Conservation (phyloP, 1,140 invertebrate genomes). For the Oryzaephilus surinamensis region DNA sequence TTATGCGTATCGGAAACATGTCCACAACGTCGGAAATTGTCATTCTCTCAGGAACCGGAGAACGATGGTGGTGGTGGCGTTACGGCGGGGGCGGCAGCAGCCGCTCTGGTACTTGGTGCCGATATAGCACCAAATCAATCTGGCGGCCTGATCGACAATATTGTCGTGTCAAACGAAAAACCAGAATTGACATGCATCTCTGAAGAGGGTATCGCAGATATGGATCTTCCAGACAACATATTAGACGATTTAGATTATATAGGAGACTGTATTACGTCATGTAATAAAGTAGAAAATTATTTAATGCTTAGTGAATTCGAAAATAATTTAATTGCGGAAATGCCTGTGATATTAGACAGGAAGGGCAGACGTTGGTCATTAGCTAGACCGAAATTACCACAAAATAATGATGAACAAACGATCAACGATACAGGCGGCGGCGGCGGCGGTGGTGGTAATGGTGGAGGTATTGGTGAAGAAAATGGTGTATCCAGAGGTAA, state of each 20-base stretch:
- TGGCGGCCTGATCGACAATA: slow-evolving; percentile 25
- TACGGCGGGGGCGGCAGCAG: slow-evolving; percentile 35
- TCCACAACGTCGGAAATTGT: slow-evolving; percentile 44
- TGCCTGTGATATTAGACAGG: slow-evolving; percentile 58
- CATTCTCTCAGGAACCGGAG: slow-evolving; percentile 49
- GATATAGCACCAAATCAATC: slow-evolving; percentile 37
- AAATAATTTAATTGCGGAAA: slow-evolving; percentile 71
- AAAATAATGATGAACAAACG: slow-evolving; percentile 20
- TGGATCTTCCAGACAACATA: slow-evolving; percentile 72
- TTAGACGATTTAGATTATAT: slow-evolving; percentile 72
- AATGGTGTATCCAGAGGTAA: slow-evolving; percentile 16
- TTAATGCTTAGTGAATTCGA: slow-evolving; percentile 80
- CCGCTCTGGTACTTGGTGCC: slow-evolving; percentile 43
- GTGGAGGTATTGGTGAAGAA: slow-evolving; percentile 4
- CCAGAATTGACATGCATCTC: slow-evolving; percentile 78
- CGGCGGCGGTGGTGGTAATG: not conserved
- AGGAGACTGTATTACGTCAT: slow-evolving; percentile 77
- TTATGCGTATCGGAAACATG: slow-evolving; percentile 47
- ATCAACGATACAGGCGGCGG: not conserved
- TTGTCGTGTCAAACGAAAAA: slow-evolving; percentile 38
- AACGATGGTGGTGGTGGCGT: slow-evolving; percentile 40
- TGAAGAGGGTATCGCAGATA: slow-evolving; percentile 74
- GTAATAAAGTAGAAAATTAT: slow-evolving; percentile 81
- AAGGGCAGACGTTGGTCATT: slow-evolving; percentile 60
- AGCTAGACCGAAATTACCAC: slow-evolving; percentile 33